A percentile compares a stretch with the other conserved stretches of the same genome.
Conservation (phyloP, 1,140 invertebrate species). For the Plectus sambesii region DNA sequence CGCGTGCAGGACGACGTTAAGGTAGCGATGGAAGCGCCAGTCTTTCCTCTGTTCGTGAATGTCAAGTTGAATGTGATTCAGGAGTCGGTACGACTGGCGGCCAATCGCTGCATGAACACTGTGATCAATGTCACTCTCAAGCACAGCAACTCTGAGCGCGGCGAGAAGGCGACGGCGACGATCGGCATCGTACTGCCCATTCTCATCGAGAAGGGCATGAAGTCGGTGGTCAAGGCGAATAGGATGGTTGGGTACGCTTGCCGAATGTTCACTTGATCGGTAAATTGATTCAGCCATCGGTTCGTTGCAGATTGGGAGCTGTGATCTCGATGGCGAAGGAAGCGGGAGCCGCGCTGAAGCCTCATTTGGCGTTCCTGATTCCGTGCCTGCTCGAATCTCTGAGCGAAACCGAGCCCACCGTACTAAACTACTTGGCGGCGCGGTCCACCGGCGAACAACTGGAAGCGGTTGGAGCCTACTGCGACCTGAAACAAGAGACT, state of each 20-base stretch:
- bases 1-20: slow-evolving; percentile 86
- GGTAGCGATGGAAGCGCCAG: too few relatives aligned
- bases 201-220: slow-evolving; percentile 65
- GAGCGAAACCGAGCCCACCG: slow-evolving; percentile 66
- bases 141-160: slow-evolving; percentile 62
- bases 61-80: slow-evolving; percentile 26
- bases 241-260: background rate
- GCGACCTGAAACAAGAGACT: slow-evolving; percentile 31
- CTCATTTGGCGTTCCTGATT: slow-evolving; percentile 66
- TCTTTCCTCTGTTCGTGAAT: background rate
- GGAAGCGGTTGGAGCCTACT: slow-evolving; percentile 14
- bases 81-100: slow-evolving; percentile 62
- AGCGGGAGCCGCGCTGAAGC: slow-evolving; percentile 63
- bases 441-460: slow-evolving; percentile 55
- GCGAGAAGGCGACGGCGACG: slow-evolving; percentile 63
- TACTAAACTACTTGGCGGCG: slow-evolving; percentile 66
- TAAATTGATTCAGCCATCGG: background rate
- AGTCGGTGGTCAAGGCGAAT: slow-evolving; percentile 57
- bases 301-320: slow-evolving; percentile 59
- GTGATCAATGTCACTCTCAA: slow-evolving; percentile 61
- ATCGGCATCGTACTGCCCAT: slow-evolving; percentile 65
- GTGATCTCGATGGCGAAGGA: slow-evolving; percentile 68
- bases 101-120: slow-evolving; percentile 61
- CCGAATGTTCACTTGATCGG: slow-evolving; percentile 5
- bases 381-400: slow-evolving; percentile 69